Evolutionary conservation across 2,113 vertebrate genomes (phyloP), one percentile per base, ranked within the genome.

Genomic region (Arizona elegans): DNA sequence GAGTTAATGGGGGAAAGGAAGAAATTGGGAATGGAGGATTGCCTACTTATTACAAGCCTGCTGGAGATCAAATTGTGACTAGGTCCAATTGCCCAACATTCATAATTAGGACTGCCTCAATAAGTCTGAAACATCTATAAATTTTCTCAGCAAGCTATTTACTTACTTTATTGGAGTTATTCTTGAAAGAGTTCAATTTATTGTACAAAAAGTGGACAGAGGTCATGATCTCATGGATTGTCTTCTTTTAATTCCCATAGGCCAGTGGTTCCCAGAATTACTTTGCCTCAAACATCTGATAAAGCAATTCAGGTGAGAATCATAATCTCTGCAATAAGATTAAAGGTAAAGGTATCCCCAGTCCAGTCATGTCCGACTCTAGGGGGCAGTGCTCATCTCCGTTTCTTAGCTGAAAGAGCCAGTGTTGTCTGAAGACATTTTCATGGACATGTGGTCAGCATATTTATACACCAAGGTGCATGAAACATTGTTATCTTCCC

Each of bases 241-340:
- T 4, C 43, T 19, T 86, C 50, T 59, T 26, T 75, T 88, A 58
- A 38, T 47, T 54, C 58, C 50, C 7, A 19, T 58, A 92, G 92
- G 26, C 75, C 75, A 81, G 17, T 38, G 9, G 24, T 12, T 3
- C 33, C 29, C 47, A 58, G 10, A 86, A 17, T 24, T 38, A 90
- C 86, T 3, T 2, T 81, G 59, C 54, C 88, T n/a, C 3, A 19
- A 54, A 90, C 47, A 29, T 81, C n/a, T 65, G 89, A 93, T 65
- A 89, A 86, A 87, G 75, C 47, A 86, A 87, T 90, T 65, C 92
- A 93, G 89, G 88, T 93, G 56, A 90, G 92, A 33, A 21, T 12
- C 6, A 50, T 17, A 15, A 56, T 43, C n/a, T 92, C 33, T 23
- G n/a, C 29, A 26, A 21, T 59, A 53, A 87, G 3, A 38, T 56